Conservation (phyloP, 2,113 vertebrate species). For the Oryzias melastigma region DNA sequence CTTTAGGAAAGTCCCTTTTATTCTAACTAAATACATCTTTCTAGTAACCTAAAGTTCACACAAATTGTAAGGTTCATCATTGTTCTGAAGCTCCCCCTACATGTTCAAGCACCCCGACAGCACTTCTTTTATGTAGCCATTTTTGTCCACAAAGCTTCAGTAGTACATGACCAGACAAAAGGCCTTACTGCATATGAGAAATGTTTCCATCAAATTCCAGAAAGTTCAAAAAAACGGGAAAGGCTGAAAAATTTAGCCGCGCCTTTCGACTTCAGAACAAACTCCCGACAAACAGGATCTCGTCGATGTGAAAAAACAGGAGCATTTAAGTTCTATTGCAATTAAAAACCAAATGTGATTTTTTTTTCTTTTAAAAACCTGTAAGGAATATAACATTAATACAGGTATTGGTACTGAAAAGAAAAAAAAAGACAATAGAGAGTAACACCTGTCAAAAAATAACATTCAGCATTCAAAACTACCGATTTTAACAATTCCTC, state of each 20-base stretch:
- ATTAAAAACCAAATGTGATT: conserved; percentile 33
- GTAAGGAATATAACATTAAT: conserved; percentile 46
- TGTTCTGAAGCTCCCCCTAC: conserved; percentile 48
- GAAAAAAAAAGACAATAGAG: conserved; percentile 23
- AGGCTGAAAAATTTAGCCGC: conserved; percentile 50
- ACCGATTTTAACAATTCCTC: conserved; percentile 58
- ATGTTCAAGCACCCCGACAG: conserved; percentile 45
- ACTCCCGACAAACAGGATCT: conserved; percentile 33
- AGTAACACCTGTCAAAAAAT: conserved; percentile 30
- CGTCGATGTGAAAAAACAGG: conserved; percentile 33
- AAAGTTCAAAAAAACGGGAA: conserved; percentile 57
- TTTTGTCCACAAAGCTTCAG: conserved; percentile 50
- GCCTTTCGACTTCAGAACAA: conserved; percentile 42
- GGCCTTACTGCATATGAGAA: conserved; percentile 64
- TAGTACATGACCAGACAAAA: conserved; percentile 47
- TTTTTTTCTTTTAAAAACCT: conserved; percentile 32
- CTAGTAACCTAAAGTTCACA: conserved; percentile 53
- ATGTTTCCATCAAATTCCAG: conserved; percentile 54
- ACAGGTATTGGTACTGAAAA: conserved; percentile 41
- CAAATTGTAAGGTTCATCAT: conserved; percentile 46
- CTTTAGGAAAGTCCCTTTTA: conserved; percentile 68
- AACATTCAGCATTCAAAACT: conserved; percentile 60
- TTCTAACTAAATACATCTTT: conserved; percentile 70
- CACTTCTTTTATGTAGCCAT: conserved; percentile 41
- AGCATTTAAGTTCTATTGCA: conserved; percentile 46